phyloP scores from a whole-genome alignment of 2,888 invertebrate species.

The Hyposoter dolosus region DNA sequence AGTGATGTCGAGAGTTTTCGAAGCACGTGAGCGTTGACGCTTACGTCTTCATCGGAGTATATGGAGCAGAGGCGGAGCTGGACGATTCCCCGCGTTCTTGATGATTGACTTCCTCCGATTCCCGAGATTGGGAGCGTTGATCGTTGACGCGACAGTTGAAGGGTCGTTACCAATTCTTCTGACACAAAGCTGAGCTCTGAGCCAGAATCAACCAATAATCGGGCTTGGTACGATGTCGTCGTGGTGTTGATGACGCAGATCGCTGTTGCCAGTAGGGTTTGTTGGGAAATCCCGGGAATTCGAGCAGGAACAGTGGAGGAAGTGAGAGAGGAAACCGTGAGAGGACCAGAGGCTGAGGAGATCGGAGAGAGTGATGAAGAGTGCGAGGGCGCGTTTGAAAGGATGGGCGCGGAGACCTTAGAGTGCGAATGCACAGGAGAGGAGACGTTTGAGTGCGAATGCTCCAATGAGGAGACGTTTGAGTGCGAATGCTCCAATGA shows the following conservation, averaged over 20 bases:
- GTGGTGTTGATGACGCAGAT: constrained; percentile 16
- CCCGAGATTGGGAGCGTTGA: constrained; percentile 11
- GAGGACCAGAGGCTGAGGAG: too few relatives aligned
- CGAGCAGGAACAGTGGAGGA: constrained; percentile 11
- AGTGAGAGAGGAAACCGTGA: not conserved
- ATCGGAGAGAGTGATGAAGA: not conserved
- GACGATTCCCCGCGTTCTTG: constrained; percentile 23
- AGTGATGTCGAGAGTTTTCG: constrained; percentile 23
- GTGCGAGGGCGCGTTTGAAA: not conserved
- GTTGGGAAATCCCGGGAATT: not conserved
- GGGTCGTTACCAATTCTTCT: constrained; percentile 31
- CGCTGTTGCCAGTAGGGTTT: too few relatives aligned
- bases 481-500: too few relatives aligned
- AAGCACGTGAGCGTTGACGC: not conserved
- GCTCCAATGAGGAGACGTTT: not conserved
- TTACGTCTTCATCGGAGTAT: constrained; percentile 1
- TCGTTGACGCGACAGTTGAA: constrained; percentile 6
- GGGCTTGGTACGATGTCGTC: constrained; percentile 19
- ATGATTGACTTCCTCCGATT: constrained; percentile 4
- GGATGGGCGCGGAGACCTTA: too few relatives aligned
- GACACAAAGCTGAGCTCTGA: constrained; percentile 53
- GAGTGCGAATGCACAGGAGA: too few relatives aligned
- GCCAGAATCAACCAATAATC: constrained; percentile 57
- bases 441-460: not conserved
- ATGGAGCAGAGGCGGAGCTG: not conserved